Evolutionary conservation across 2,888 invertebrate genomes (phyloP).

Genomic region (Tipula helvola): DNA sequence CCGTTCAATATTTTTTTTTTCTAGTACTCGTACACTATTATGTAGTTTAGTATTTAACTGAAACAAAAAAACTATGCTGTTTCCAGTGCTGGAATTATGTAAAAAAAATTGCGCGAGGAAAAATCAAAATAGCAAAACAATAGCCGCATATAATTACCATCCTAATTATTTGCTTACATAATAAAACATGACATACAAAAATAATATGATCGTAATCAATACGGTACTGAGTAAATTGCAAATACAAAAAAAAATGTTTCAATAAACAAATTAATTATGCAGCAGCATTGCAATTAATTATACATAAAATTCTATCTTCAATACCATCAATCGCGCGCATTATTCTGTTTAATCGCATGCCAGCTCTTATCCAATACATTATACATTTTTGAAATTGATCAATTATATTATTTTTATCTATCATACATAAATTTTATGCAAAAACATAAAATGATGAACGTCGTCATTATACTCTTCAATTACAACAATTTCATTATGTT

Average conservation of each 20-base stretch:
- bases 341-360: background rate
- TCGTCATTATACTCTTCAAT: too few species aligned
- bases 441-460: too few species aligned
- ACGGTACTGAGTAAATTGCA: background rate
- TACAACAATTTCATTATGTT: too few species aligned
- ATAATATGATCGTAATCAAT: background rate
- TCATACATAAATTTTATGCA: too few species aligned
- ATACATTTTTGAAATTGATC: background rate
- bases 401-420: background rate
- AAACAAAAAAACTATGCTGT: background rate
- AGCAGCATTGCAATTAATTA: background rate
- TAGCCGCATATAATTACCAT: background rate
- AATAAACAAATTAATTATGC: background rate
- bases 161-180: background rate
- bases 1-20: conserved; percentile 8
- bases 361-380: background rate
- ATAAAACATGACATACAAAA: background rate
- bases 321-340: background rate
- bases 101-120: background rate
- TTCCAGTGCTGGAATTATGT: too few species aligned
- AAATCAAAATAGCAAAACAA: background rate
- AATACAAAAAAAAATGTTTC: background rate
- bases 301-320: background rate
- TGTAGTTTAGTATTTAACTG: background rate
- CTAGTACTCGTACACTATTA: background rate